These are phyloP conservation scores for Trematocara caparti DNA, from an alignment of 2,797 vertebrate genomes.

Conservation along the genomic window DNA sequence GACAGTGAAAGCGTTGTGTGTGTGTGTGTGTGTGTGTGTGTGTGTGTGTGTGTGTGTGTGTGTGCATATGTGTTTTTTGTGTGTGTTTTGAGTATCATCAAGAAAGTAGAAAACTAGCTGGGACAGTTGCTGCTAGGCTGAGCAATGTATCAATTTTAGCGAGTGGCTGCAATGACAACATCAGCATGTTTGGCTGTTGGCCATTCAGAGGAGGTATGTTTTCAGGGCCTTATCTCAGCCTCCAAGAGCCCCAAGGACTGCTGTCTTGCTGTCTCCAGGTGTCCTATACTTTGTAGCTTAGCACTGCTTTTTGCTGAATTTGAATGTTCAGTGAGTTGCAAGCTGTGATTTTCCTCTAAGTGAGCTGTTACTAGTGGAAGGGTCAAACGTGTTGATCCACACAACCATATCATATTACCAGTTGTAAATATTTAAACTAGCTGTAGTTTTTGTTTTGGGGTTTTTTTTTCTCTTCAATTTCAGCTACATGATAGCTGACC, in stretches of 20 bases:
- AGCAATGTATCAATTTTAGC: not conserved
- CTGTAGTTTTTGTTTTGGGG: fast-evolving
- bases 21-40: not conserved
- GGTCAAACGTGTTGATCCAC: not conserved
- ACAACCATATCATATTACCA: not conserved
- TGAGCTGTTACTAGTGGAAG: not conserved
- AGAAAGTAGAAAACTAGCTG: not conserved
- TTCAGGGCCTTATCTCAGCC: not conserved
- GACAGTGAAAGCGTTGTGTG: not conserved
- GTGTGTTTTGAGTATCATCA: not conserved
- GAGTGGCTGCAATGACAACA: not conserved
- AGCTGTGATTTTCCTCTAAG: not conserved
- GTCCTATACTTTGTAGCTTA: not conserved
- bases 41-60: not conserved
- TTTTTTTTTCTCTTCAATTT: fast-evolving
- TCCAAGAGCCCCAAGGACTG: not conserved
- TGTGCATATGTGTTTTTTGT: not conserved
- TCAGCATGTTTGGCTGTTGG: not conserved
- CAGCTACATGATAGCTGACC: not conserved
- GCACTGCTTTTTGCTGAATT: not conserved
- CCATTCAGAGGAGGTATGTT: not conserved
- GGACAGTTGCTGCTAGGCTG: not conserved
- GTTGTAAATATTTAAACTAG: not conserved
- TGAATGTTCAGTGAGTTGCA: not conserved
- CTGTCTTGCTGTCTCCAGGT: not conserved